phyloP scores from a whole-genome alignment of 2,888 invertebrate genomes.

The Cynaeus angustus region DNA sequence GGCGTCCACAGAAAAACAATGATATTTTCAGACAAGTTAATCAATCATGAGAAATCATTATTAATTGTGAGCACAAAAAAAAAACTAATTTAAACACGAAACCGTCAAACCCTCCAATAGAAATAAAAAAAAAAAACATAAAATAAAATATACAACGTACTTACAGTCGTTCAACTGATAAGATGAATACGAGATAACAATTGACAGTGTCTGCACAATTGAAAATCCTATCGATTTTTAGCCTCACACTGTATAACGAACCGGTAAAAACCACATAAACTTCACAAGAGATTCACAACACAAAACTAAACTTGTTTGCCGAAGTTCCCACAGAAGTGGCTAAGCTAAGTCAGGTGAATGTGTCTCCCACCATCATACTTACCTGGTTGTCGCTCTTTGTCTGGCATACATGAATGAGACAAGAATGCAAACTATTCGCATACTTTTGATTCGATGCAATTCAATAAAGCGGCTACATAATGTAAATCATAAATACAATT shows the following conservation, averaged over 20 bases:
- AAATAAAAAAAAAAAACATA: conserved; percentile 3
- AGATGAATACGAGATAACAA: no score
- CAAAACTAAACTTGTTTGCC: conserved; percentile 49
- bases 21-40: neutral
- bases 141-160: no score
- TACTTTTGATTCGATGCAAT: conserved; percentile 26
- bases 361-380: conserved; percentile 40
- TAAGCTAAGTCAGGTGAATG: conserved; percentile 48
- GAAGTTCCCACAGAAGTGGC: conserved; percentile 42
- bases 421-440: conserved; percentile 35
- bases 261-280: conserved; percentile 29
- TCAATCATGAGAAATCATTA: no score
- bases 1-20: conserved; percentile 14
- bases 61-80: no score
- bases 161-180: no score
- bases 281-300: conserved; percentile 41
- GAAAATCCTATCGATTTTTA: no score
- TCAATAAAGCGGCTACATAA: conserved; percentile 5
- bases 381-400: conserved; percentile 35
- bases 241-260: no score
- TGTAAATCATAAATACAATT: no score
- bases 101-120: no score
- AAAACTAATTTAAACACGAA: no score
- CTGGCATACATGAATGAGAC: conserved; percentile 24
- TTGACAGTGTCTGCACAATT: no score